These are phyloP conservation scores for Oasisia sp. DNA, from an alignment of 2,888 invertebrate species.

Conservation along the genomic window DNA sequence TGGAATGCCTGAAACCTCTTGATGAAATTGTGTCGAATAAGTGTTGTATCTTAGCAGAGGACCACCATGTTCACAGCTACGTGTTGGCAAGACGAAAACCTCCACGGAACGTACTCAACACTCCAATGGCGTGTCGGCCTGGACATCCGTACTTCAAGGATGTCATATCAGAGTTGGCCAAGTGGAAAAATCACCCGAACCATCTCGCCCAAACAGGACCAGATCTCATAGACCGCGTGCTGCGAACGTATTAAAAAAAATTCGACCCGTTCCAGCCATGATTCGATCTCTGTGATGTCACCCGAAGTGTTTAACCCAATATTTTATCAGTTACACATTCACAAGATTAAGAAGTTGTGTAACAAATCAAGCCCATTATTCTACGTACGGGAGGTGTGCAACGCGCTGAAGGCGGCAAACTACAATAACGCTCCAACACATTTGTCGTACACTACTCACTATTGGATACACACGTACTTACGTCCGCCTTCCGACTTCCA, in stretches of 20 bases:
- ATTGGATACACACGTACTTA: too few relatives aligned
- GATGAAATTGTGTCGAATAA: constrained; percentile 36
- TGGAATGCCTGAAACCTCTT: constrained; percentile 55
- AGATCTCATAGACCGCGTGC: not conserved
- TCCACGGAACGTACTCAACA: too few relatives aligned
- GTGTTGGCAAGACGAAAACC: too few relatives aligned
- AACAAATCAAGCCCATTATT: not conserved
- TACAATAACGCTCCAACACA: constrained; percentile 1
- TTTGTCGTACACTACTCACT: constrained; percentile 36
- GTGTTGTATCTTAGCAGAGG: too few relatives aligned
- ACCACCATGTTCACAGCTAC: too few relatives aligned
- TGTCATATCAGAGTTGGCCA: too few relatives aligned
- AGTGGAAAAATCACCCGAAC: too few relatives aligned
- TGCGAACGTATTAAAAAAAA: not conserved
- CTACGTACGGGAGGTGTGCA: constrained; percentile 30
- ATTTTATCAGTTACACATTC: constrained; percentile 36
- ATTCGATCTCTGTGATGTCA: not conserved
- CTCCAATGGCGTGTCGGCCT: too few relatives aligned
- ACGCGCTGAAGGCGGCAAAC: constrained; percentile 8
- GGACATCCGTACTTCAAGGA: too few relatives aligned
- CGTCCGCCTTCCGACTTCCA: not conserved
- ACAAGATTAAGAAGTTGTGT: constrained; percentile 35
- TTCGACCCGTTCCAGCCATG: not conserved
- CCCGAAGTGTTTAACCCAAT: constrained; percentile 39
- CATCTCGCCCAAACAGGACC: constrained; percentile 21